Percentiles rank a stretch among this genome's conserved stretches.
These are phyloP conservation scores for Drosophila sechellia DNA, from an alignment of 1,140 invertebrate genomes.

Conservation along the genomic window DNA sequence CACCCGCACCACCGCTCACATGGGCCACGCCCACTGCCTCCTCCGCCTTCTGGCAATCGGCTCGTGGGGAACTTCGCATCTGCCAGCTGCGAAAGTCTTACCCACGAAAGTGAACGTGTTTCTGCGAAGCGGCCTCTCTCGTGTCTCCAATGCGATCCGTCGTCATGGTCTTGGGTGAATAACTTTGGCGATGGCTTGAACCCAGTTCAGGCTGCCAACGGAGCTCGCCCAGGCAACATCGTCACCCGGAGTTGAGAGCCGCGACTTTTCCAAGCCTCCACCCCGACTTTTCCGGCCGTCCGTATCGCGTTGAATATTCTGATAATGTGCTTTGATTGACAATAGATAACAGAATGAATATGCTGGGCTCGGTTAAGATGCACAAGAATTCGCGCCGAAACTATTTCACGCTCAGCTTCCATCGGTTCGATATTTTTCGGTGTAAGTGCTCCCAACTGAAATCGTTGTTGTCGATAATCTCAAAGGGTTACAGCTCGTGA, in stretches of 20 bases:
- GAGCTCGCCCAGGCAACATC: conserved; percentile 61
- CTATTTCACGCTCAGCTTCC: conserved; percentile 77
- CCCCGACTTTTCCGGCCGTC: neutral
- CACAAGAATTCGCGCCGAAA: conserved; percentile 75
- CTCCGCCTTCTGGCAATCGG: conserved; percentile 16
- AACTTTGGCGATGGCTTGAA: conserved; percentile 76
- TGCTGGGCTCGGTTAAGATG: conserved; percentile 76
- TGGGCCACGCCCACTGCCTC: neutral
- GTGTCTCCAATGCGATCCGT: conserved; percentile 5
- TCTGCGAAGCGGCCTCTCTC: conserved; percentile 21
- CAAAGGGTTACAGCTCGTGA: neutral
- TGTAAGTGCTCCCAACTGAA: conserved; percentile 55
- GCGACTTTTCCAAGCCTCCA: conserved; percentile 1
- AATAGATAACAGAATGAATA: conserved; percentile 41
- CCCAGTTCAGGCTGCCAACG: conserved; percentile 66
- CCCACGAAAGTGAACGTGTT: conserved; percentile 80
- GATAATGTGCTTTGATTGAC: conserved; percentile 10
- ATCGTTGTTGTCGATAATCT: neutral
- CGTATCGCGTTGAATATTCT: neutral
- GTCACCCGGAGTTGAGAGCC: conserved; percentile 14
- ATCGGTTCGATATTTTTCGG: conserved; percentile 78
- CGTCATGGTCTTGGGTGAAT: conserved; percentile 70
- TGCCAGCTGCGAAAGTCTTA: conserved; percentile 60
- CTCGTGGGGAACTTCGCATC: conserved; percentile 32
- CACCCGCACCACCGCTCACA: conserved; percentile 6